Base-by-base conservation (phyloP, 2,797 vertebrate species). In the Helicolenus hilgendorfi region DNA sequence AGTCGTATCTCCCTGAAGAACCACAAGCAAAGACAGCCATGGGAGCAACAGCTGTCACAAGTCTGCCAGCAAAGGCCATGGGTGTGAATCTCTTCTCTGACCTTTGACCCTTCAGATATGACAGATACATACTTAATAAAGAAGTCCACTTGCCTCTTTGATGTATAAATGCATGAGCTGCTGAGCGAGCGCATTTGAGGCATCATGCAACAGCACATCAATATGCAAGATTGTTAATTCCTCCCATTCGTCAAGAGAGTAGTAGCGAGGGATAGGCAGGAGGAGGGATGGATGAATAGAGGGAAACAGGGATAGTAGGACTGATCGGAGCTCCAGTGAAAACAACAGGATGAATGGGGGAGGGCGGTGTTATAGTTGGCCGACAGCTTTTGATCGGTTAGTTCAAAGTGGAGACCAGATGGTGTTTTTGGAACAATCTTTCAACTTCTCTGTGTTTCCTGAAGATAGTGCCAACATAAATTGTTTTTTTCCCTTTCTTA, bases 371-470 rank as follows among this genome's bases (percentile, higher is more conserved):
- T 83, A 85, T 78, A 92, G 92, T 89, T 90, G 79, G 90, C 92
- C 81, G 91, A 95, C 95, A 96, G 96, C 92, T 97, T 98, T 97
- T 97, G 96, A 98, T 97, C 81, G 71, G 94, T 96, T 92, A 93
- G 95, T 97, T 97, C 96, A 97, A 97, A 98, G 97, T 92, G 70
- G 85, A 93, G 88, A 97, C 82, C 97, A 98, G 97, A 97, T 97
- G 97, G 97, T 94, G 89, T 93, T 96, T 96, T 94, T 94, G 93
- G 92, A 97, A 96, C 94, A 96, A 96, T 97, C 84, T 89, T 91
- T 91, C 94, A 91, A 96, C 92, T 96, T 94, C 91, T 81, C 83
- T 88, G 72, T 87, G 77, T 93, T 95, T 94, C 82, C 74, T 69
- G 33, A 78, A 91, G 77, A 89, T 67, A 68, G 82, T 91, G 96